phyloP scores from a whole-genome alignment of 2,113 vertebrate species.

The Corynorhinus townsendii region DNA sequence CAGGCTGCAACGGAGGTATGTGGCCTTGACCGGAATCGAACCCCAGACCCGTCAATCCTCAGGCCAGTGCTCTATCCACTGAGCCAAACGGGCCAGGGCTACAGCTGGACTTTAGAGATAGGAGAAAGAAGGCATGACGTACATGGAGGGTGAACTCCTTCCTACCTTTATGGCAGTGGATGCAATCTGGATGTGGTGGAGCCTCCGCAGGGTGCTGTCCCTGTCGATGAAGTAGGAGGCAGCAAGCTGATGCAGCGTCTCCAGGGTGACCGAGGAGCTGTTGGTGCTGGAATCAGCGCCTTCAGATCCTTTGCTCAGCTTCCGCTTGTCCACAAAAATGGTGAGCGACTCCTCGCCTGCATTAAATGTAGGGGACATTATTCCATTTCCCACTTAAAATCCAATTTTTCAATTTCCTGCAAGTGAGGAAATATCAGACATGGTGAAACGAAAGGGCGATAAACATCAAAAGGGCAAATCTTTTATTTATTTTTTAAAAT shows the following conservation, averaged over 20 bases:
- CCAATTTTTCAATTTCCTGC: neutral
- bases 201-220: slow-evolving; percentile 85
- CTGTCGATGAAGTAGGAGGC: slow-evolving; percentile 90
- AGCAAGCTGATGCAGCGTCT: slow-evolving; percentile 86
- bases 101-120: neutral
- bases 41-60: too few species aligned
- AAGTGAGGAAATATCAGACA: neutral
- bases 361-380: slow-evolving; percentile 18
- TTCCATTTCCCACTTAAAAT: neutral
- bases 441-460: neutral
- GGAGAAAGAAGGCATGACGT: fast-evolving
- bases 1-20: too few species aligned
- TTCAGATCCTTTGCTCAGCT: slow-evolving; percentile 91
- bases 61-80: too few species aligned
- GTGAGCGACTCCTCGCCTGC: slow-evolving; percentile 97
- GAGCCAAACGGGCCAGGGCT: too few species aligned
- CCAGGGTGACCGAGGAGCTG: slow-evolving; percentile 83
- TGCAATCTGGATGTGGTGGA: slow-evolving; percentile 90
- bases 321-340: slow-evolving; percentile 98
- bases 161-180: slow-evolving; percentile 90
- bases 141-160: neutral
- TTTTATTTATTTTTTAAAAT: too few species aligned
- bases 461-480: neutral
- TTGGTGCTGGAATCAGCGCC: slow-evolving; percentile 86
- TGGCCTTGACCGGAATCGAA: too few species aligned